Percentiles rank a stretch among this genome's conserved stretches.
These are phyloP conservation scores for Eudyptes chrysolophus DNA, from an alignment of 2,113 vertebrate genomes.

Conservation along the genomic window DNA sequence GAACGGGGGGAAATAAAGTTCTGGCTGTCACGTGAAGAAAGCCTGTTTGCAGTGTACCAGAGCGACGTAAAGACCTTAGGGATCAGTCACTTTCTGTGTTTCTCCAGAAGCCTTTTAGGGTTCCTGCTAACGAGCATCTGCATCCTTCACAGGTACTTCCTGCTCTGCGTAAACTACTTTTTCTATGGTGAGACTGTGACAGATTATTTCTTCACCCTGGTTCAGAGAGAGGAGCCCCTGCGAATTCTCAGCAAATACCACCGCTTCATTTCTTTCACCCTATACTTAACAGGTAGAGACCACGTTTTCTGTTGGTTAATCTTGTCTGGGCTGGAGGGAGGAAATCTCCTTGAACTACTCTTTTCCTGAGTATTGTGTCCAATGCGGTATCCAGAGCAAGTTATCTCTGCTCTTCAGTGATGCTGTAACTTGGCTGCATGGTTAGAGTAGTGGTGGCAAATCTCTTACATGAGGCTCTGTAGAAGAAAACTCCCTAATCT, in stretches of 20 bases:
- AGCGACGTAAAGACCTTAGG: not conserved
- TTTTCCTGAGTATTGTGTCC: not conserved
- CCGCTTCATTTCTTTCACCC: conserved; percentile 95
- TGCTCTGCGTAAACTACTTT: conserved; percentile 98
- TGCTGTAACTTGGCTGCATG: not conserved
- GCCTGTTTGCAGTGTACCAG: not conserved
- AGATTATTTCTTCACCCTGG: conserved; percentile 96
- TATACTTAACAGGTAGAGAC: conserved; percentile 90
- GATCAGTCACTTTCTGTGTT: not conserved
- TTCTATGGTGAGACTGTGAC: conserved; percentile 98
- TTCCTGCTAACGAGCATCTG: not conserved
- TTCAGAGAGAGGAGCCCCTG: conserved; percentile 94
- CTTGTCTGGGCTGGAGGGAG: not conserved
- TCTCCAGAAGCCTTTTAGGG: not conserved
- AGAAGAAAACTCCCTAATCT: not conserved
- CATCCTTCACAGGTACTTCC: conserved; percentile 88
- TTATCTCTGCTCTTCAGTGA: not conserved
- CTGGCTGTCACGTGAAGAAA: not conserved
- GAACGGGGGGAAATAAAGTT: not conserved
- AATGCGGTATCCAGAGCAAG: not conserved
- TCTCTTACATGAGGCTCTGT: not conserved
- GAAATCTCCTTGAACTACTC: not conserved
- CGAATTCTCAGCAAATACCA: conserved; percentile 98
- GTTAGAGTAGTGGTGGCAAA: not conserved
- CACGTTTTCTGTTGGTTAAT: not conserved